phyloP scores from a whole-genome alignment of 2,797 vertebrate genomes.

The Lepus townsendii region DNA sequence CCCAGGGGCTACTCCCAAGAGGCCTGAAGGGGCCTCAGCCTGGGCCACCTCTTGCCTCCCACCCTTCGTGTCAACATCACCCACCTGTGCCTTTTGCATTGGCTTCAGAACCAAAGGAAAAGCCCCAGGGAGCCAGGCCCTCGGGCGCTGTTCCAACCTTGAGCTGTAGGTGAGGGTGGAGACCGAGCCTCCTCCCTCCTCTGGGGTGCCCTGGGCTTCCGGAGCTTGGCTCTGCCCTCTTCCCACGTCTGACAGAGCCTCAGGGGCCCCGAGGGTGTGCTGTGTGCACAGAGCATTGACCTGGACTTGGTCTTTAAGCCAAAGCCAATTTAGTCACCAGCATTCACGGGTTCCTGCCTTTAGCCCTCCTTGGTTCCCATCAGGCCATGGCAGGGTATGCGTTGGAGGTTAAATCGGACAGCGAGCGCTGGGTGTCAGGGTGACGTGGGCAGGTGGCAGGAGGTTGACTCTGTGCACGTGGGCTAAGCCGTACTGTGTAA shows the following conservation, averaged over 20 bases:
- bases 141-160: too few species aligned
- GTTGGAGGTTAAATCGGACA: accelerated
- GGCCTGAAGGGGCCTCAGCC: too few species aligned
- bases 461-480: background rate
- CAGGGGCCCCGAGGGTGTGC: too few species aligned
- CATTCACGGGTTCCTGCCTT: too few species aligned
- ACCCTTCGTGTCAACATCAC: background rate
- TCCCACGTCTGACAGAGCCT: background rate
- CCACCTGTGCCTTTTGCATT: background rate
- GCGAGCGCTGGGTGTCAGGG: accelerated
- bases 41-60: too few species aligned
- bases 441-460: accelerated
- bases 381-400: accelerated
- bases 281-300: too few species aligned
- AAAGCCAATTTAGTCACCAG: too few species aligned
- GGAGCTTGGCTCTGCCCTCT: background rate
- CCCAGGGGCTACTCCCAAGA: too few species aligned
- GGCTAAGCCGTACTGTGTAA: too few species aligned
- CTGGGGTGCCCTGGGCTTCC: too few species aligned
- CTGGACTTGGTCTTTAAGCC: too few species aligned
- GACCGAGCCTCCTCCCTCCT: background rate
- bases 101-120: background rate
- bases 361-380: too few species aligned
- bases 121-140: background rate
- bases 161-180: background rate